Evolutionary conservation across 1,140 invertebrate species (phyloP), one percentile per base, ranked within the genome.

Genomic region (Maniola jurtina): DNA sequence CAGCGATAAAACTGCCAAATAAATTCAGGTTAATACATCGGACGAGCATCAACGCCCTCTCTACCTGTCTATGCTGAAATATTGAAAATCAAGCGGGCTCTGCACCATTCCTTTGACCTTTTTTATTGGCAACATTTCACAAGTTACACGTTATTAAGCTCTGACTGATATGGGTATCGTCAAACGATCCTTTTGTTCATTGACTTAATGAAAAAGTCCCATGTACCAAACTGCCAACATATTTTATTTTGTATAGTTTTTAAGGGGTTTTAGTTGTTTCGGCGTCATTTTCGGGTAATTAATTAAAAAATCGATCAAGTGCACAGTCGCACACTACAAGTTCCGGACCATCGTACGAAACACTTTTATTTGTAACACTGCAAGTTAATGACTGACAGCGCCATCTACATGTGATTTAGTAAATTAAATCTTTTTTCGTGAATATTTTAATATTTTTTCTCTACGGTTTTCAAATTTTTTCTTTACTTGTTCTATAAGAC

Each of bases 91-190:
- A 38, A 57, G 35, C n/a, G 36, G 35, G 0, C 35, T 40, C 55
- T 33, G 6, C 55, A 25, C 55, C 55, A 57, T 57, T n/a, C 55
- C 35, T 57, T 57, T 57, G 55, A 57, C 35, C 55, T 40, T 40
- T 57, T 57, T 57, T 57, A 57, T 57, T 57, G 36, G 55, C 55
- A 57, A 57, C 55, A 57, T 57, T 57, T 57, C 55, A 57, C 55
- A 38, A 40, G 55, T 57, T 40, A 36, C 55, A 40, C 55, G 55
- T 57, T 57, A 57, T 57, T 57, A 40, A 57, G 55, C 55, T 15
- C 25, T 57, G 55, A 57, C 55, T 57, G 55, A 57, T 57, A 57
- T 40, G 55, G 55, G 55, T 36, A 14, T 40, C 52, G 52, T 55
- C 52, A 55, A 25, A 16, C 52, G 52, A 55, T 34, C 7, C 13